Conservation (phyloP, 2,113 vertebrate genomes). For the Setophaga petechia region DNA sequence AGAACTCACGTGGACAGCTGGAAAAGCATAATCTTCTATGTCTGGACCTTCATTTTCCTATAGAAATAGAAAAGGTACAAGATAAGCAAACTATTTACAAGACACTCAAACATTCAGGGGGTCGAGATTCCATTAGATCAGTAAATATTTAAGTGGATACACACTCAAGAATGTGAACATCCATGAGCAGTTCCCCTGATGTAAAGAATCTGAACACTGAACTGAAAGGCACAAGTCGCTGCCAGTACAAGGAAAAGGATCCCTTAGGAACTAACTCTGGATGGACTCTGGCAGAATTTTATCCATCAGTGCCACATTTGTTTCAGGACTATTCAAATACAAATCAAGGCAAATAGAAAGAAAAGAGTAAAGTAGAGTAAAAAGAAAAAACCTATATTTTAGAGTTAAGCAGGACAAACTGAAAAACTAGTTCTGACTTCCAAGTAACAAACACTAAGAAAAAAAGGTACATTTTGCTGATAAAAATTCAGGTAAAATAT, state of each 20-base stretch:
- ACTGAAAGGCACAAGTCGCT: not conserved
- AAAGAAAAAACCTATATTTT: not conserved
- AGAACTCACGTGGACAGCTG: conserved; percentile 73
- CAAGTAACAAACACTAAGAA: not conserved
- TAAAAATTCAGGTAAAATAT: not conserved
- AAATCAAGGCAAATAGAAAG: not conserved
- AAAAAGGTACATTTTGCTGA: not conserved
- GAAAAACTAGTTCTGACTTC: not conserved
- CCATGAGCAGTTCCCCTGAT: not conserved
- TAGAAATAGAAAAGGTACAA: conserved; percentile 23
- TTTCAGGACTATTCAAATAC: not conserved
- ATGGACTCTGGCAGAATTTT: not conserved
- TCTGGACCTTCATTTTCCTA: conserved; percentile 78
- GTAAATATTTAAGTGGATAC: not conserved
- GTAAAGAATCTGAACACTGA: not conserved
- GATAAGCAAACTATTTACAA: not conserved
- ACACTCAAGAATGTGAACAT: not conserved
- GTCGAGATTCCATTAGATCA: not conserved
- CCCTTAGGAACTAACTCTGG: not conserved
- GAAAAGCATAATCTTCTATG: conserved; percentile 74
- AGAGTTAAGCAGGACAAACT: not conserved
- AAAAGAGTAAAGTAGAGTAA: not conserved
- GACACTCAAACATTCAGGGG: not conserved
- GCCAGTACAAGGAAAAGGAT: not conserved
- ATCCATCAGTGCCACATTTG: not conserved